Conservation (phyloP, 2,113 vertebrate species). For the Heterocephalus glaber region DNA sequence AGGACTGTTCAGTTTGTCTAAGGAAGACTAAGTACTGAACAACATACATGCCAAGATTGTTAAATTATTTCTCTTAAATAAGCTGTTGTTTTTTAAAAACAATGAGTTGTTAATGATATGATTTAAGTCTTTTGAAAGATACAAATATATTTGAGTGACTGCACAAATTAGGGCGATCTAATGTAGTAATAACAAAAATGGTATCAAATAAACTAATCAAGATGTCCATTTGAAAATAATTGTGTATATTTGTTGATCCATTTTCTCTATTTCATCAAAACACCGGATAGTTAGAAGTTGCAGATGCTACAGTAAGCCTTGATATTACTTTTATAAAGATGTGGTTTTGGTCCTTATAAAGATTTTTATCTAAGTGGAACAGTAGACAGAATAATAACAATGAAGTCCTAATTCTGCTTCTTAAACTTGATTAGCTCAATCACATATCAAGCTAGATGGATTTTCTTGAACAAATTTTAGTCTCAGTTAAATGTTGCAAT, state of each 20-base stretch:
- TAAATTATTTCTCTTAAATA: slow-evolving; percentile 19
- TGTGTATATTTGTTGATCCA: background rate
- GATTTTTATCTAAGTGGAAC: background rate
- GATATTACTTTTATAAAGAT: background rate
- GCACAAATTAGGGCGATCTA: background rate
- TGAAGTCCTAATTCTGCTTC: background rate
- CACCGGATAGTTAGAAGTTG: background rate
- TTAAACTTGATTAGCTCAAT: background rate
- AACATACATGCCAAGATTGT: background rate
- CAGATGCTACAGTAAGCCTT: background rate
- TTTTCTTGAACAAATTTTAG: background rate
- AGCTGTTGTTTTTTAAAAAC: background rate
- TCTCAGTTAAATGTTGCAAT: background rate
- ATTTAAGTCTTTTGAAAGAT: slow-evolving; percentile 1
- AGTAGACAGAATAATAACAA: background rate
- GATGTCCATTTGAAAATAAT: slow-evolving; percentile 37
- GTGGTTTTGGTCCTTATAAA: background rate
- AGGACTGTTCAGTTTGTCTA: background rate
- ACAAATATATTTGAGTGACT: background rate
- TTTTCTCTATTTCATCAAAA: slow-evolving; percentile 42
- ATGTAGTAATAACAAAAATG: background rate
- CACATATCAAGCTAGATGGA: background rate
- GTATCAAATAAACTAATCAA: slow-evolving; percentile 12
- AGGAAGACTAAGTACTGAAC: background rate
- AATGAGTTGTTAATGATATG: background rate